Evolutionary conservation across 2,113 vertebrate species (phyloP).

Genomic region (Pseudorasbora parva): DNA sequence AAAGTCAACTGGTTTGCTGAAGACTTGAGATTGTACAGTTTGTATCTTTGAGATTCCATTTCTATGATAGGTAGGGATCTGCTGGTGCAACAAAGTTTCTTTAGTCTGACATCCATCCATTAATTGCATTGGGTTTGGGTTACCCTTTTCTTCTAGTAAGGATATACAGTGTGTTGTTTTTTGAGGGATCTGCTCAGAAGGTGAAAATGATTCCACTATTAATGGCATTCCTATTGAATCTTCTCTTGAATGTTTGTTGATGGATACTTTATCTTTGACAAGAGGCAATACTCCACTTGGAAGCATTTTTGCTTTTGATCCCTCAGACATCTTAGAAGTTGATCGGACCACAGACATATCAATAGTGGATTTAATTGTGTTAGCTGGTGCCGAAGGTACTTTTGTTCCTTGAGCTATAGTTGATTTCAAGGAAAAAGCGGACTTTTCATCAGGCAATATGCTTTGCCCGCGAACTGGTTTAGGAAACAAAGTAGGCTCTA

Average conservation of each 20-base stretch:
- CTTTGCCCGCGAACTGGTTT: neutral
- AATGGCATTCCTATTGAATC: conserved; percentile 49
- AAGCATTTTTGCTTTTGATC: conserved; percentile 29
- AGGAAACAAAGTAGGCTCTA: conserved; percentile 51
- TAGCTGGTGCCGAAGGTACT: conserved; percentile 29
- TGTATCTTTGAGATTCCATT: conserved; percentile 40
- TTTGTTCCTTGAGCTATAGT: conserved; percentile 8
- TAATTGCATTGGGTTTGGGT: conserved; percentile 33
- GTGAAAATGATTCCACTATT: conserved; percentile 25
- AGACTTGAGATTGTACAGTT: conserved; percentile 60
- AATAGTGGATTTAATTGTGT: conserved; percentile 32
- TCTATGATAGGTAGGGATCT: conserved; percentile 53
- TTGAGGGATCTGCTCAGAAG: conserved; percentile 20
- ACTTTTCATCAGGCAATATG: neutral
- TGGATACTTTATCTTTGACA: conserved; percentile 43
- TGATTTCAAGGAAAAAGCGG: neutral
- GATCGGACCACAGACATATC: conserved; percentile 39
- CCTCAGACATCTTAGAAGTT: conserved; percentile 14
- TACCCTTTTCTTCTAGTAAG: neutral
- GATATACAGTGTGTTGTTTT: conserved; percentile 5
- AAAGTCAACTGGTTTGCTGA: conserved; percentile 84
- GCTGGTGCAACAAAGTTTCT: conserved; percentile 56
- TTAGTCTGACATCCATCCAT: conserved; percentile 55
- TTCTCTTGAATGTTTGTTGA: conserved; percentile 5
- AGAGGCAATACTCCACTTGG: conserved; percentile 36